These are phyloP conservation scores for Ridgeia piscesae DNA, from an alignment of 1,140 invertebrate species.

Conservation along the genomic window DNA sequence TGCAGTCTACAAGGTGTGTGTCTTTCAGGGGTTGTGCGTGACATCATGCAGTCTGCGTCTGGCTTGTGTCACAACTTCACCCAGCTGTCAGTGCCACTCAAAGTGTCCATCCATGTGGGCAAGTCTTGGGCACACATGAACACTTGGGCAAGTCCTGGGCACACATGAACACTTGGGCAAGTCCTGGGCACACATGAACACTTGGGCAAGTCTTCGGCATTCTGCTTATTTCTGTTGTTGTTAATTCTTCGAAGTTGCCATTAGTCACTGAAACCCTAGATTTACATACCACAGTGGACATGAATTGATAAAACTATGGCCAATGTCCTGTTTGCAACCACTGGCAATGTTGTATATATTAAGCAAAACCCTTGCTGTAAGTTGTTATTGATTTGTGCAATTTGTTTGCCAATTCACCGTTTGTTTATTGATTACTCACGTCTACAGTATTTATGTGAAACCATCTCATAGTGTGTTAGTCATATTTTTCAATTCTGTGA, in stretches of 20 bases:
- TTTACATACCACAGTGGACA: too few species aligned
- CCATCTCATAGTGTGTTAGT: too few species aligned
- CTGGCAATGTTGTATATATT: not conserved
- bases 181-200: not conserved
- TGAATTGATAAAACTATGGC: too few species aligned
- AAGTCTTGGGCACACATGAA: constrained; percentile 43
- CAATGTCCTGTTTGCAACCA: too few species aligned
- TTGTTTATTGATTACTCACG: not conserved
- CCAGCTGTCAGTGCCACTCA: constrained; percentile 43
- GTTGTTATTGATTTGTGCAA: not conserved
- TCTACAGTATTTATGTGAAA: not conserved
- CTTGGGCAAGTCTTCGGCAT: not conserved
- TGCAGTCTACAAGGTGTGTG: constrained; percentile 40
- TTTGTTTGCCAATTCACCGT: not conserved
- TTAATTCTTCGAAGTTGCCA: too few species aligned
- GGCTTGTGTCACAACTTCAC: constrained; percentile 39
- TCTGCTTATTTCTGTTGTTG: too few species aligned
- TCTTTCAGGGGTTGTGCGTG: constrained; percentile 40
- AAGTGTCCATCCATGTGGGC: constrained; percentile 41
- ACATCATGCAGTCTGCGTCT: constrained; percentile 43
- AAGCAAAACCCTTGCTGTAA: not conserved
- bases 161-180: not conserved
- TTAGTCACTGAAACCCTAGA: too few species aligned
- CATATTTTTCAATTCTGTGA: too few species aligned
- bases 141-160: not conserved